Conservation (phyloP, 2,888 invertebrate genomes). For the Brachyopa scutellaris region DNA sequence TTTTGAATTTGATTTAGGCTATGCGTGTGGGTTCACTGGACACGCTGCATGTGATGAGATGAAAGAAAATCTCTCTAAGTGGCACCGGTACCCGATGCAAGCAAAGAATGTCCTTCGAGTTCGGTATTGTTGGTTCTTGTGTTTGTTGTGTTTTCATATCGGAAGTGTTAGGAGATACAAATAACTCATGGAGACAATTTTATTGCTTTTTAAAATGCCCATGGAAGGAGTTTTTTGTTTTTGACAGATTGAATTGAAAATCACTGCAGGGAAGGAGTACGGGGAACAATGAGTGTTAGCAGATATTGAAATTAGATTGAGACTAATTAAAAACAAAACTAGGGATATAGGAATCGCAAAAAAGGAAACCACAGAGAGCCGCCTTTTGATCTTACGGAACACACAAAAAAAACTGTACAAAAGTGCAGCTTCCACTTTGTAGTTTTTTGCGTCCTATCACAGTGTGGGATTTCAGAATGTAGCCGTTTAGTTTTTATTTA, state of each 20-base stretch:
- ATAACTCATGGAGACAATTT: slow-evolving; percentile 54
- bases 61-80: slow-evolving; percentile 54
- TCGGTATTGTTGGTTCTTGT: slow-evolving; percentile 10
- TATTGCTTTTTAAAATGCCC: slow-evolving; percentile 62
- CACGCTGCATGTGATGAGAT: slow-evolving; percentile 62
- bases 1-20: slow-evolving; percentile 48
- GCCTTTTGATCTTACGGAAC: too few species aligned
- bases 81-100: slow-evolving; percentile 26
- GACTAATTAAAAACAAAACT: too few species aligned
- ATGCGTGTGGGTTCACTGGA: slow-evolving; percentile 64
- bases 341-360: too few species aligned
- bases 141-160: slow-evolving; percentile 12
- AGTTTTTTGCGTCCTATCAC: too few species aligned
- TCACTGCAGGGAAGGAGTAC: neutral
- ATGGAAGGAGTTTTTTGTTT: slow-evolving; percentile 4
- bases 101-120: slow-evolving; percentile 40
- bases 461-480: too few species aligned
- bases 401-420: too few species aligned
- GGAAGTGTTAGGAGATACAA: slow-evolving; percentile 60
- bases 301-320: too few species aligned
- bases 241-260: neutral
- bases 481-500: too few species aligned
- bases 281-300: too few species aligned
- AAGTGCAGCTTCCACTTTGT: too few species aligned
- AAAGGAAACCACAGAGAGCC: too few species aligned